A percentile compares a stretch with the other conserved stretches of the same genome.
These are phyloP conservation scores for Tachysurus vachellii DNA, from an alignment of 2,113 vertebrate species.

Conservation along the genomic window DNA sequence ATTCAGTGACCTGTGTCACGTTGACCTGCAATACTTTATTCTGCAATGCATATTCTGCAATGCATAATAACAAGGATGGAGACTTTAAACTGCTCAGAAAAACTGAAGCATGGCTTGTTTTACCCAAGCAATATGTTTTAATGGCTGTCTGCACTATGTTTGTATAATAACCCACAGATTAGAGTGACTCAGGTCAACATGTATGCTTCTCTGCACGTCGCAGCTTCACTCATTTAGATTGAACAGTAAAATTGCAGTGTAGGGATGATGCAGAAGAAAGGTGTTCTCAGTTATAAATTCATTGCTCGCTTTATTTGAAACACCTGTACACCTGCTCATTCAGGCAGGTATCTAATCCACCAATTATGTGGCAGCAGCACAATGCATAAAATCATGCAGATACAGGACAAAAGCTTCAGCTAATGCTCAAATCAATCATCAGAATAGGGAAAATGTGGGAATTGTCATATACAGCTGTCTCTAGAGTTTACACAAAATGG, in stretches of 20 bases:
- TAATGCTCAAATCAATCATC: neutral
- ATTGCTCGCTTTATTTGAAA: neutral
- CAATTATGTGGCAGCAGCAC: neutral
- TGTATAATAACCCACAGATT: neutral
- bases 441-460: neutral
- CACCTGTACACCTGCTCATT: neutral
- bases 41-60: neutral
- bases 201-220: neutral
- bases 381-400: neutral
- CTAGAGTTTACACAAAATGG: neutral
- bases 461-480: neutral
- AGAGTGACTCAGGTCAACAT: neutral
- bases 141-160: neutral
- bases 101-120: neutral
- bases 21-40: slow-evolving; percentile 5
- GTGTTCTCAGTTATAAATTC: neutral
- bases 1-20: neutral
- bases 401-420: neutral
- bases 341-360: neutral
- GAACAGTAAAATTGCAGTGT: neutral
- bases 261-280: neutral
- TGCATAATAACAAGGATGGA: neutral
- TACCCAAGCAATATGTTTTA: neutral
- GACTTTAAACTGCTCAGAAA: neutral
- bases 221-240: neutral